Percentiles rank a stretch among this genome's conserved stretches.
Evolutionary conservation across 2,113 vertebrate species (phyloP).

Genomic region (Pseudolaguvia tuberculata): DNA sequence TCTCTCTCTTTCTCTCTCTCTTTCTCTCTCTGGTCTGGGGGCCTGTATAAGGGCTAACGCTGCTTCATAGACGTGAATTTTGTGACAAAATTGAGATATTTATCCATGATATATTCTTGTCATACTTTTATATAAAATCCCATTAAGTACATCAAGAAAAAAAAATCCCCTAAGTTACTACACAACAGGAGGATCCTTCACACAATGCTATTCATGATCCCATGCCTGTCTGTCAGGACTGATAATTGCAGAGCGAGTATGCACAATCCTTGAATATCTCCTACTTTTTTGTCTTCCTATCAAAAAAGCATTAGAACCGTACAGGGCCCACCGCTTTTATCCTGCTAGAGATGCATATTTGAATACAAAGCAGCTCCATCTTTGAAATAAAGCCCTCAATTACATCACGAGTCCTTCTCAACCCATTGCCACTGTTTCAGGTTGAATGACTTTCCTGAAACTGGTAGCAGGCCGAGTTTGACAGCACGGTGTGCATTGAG

Average conservation of each 20-base stretch:
- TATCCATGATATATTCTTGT: no score
- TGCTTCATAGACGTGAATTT: no score
- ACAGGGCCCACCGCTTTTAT: slow-evolving; percentile 19
- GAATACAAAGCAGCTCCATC: slow-evolving; percentile 40
- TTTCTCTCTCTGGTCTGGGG: no score
- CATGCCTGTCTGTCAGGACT: not conserved
- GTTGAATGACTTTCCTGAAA: slow-evolving; percentile 38
- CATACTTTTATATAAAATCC: no score
- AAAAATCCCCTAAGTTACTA: no score
- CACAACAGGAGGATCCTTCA: no score
- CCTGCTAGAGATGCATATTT: slow-evolving; percentile 31
- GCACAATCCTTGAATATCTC: not conserved
- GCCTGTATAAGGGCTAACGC: no score
- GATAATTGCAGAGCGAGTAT: not conserved
- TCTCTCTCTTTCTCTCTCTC: no score
- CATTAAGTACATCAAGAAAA: no score
- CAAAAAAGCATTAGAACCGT: slow-evolving; percentile 11
- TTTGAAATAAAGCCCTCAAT: slow-evolving; percentile 50
- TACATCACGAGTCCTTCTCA: slow-evolving; percentile 46
- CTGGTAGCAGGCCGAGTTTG: slow-evolving; percentile 27
- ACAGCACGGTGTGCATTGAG: slow-evolving; percentile 4
- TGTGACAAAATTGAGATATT: no score
- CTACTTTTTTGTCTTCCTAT: slow-evolving; percentile 5
- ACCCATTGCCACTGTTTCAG: slow-evolving; percentile 22
- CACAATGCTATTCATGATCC: not conserved